Evolutionary conservation across 2,797 vertebrate genomes (phyloP).

Genomic region (Florisuga fusca): DNA sequence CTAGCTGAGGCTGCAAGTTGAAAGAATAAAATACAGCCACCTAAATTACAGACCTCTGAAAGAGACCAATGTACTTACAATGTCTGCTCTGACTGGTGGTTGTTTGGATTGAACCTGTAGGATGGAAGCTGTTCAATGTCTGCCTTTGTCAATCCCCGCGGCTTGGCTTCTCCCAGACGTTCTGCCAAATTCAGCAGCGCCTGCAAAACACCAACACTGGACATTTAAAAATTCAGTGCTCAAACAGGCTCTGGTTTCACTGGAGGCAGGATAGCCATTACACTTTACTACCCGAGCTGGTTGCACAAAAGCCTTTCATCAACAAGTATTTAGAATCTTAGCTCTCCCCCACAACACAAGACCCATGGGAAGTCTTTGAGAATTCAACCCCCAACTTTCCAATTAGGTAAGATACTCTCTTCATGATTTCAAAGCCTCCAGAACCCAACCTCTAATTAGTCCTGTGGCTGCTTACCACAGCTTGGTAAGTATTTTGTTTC

Average conservation of each 20-base stretch:
- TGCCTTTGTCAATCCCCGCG: slow-evolving; percentile 93
- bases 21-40: background rate
- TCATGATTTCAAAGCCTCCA: background rate
- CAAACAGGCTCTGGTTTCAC: background rate
- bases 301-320: background rate
- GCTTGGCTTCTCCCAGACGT: slow-evolving; percentile 95
- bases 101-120: slow-evolving; percentile 97
- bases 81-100: slow-evolving; percentile 98
- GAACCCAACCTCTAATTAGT: background rate
- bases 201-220: slow-evolving; percentile 68
- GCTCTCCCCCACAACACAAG: background rate
- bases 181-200: slow-evolving; percentile 96
- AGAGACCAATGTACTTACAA: slow-evolving; percentile 83
- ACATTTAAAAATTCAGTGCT: background rate
- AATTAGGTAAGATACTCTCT: background rate
- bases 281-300: background rate
- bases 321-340: background rate
- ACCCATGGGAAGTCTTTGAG: background rate
- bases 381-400: background rate
- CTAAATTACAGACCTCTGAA: background rate
- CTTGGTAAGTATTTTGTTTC: background rate
- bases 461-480: background rate
- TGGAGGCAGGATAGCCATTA: background rate
- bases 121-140: slow-evolving; percentile 98
- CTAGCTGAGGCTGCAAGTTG: background rate